A percentile compares a stretch with the other conserved stretches of the same genome.
Conservation (phyloP, 2,113 vertebrate species). For the Tupaia tana region DNA sequence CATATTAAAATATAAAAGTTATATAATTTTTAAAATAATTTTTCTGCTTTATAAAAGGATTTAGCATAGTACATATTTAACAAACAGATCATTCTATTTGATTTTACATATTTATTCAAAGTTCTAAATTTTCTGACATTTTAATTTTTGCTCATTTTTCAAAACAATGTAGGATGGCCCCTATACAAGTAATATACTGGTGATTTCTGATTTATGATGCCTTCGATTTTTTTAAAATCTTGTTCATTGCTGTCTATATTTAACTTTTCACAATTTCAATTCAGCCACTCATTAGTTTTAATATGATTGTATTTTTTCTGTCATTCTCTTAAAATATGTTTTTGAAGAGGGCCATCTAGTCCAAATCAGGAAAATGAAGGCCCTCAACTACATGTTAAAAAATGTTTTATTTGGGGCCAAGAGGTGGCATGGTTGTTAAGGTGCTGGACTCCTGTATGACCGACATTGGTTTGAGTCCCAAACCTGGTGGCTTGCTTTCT, state of each 20-base stretch:
- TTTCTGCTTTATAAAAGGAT: slow-evolving; percentile 35
- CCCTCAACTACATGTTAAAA: not conserved
- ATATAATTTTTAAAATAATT: slow-evolving; percentile 36
- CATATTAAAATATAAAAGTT: slow-evolving; percentile 43
- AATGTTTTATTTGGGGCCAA: too few species aligned
- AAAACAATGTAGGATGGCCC: not conserved
- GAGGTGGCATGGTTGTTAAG: too few species aligned
- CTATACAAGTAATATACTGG: not conserved
- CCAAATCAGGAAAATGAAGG: slow-evolving; percentile 29
- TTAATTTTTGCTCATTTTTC: slow-evolving; percentile 46
- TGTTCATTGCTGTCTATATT: slow-evolving; percentile 7
- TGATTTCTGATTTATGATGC: slow-evolving; percentile 3
- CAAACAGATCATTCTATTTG: not conserved
- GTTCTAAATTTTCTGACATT: slow-evolving; percentile 36
- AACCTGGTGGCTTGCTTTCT: too few species aligned
- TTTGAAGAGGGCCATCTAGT: slow-evolving; percentile 33
- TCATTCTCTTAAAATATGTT: slow-evolving; percentile 39
- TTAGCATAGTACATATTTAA: not conserved
- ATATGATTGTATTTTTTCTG: not conserved
- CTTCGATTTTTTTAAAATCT: slow-evolving; percentile 52
- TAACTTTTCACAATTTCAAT: not conserved
- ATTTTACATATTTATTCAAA: slow-evolving; percentile 24
- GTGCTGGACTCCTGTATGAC: too few species aligned
- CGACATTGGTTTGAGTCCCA: too few species aligned
- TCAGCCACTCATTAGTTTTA: slow-evolving; percentile 15